Evolutionary conservation across 2,113 vertebrate genomes (phyloP).

Genomic region (Arizona elegans): DNA sequence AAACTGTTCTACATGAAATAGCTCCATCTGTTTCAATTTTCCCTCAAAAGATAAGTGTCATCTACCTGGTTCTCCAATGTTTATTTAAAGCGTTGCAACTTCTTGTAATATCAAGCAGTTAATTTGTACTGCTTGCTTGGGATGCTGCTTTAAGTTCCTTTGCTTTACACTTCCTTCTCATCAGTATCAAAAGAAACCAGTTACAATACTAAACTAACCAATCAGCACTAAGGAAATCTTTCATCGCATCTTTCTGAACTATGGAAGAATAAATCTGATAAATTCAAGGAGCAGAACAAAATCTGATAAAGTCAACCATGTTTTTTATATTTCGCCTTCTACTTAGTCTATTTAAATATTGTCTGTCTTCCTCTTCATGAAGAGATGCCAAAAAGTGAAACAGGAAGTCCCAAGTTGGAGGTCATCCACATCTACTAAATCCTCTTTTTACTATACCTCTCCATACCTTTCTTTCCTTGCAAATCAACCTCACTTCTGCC

Average conservation of each 20-base stretch:
- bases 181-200: not conserved
- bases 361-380: constrained; percentile 24
- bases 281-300: not conserved
- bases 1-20: not conserved
- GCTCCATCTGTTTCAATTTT: not conserved
- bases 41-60: not conserved
- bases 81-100: not conserved
- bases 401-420: not conserved
- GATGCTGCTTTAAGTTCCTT: not conserved
- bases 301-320: not conserved
- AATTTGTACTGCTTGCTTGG: not conserved
- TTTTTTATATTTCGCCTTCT: not conserved
- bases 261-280: not conserved
- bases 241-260: not conserved
- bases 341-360: not conserved
- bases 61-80: not conserved
- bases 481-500: not conserved
- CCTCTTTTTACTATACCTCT: not conserved
- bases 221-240: not conserved
- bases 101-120: not conserved
- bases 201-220: not conserved
- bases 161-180: not conserved
- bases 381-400: constrained; percentile 33
- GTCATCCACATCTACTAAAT: not conserved
- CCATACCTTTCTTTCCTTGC: not conserved